Evolutionary conservation across 2,113 vertebrate species (phyloP).

Genomic region (Hystrix cristata): DNA sequence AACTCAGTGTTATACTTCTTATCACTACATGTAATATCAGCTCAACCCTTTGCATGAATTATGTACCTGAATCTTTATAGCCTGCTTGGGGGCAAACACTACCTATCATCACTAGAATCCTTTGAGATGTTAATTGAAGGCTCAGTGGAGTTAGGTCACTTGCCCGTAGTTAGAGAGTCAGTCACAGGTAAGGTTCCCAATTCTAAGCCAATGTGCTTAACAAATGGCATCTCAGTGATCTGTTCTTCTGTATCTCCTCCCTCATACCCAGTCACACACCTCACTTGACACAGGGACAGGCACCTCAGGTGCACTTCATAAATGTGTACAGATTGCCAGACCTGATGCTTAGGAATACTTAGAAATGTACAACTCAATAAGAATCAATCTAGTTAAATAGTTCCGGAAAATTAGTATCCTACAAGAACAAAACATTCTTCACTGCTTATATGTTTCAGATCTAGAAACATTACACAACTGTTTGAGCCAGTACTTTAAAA

Average conservation of each 20-base stretch:
- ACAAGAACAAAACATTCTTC: slow-evolving; percentile 17
- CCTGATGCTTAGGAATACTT: background rate
- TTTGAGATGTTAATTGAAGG: background rate
- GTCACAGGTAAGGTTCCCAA: slow-evolving; percentile 66
- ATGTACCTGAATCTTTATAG: background rate
- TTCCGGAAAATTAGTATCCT: slow-evolving; percentile 30
- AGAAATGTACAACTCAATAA: background rate
- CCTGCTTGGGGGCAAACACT: background rate
- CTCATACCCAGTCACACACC: background rate
- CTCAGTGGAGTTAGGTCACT: slow-evolving; percentile 14
- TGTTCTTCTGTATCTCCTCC: background rate
- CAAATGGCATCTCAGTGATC: background rate
- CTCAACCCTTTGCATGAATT: background rate
- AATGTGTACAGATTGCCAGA: background rate
- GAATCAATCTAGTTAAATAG: background rate
- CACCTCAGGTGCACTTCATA: background rate
- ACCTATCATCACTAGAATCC: background rate
- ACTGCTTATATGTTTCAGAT: slow-evolving; percentile 34
- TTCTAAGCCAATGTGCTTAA: slow-evolving; percentile 32
- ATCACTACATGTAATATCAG: background rate
- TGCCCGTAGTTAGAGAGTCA: background rate
- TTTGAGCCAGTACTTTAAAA: background rate
- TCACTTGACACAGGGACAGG: slow-evolving; percentile 52
- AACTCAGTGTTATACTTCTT: background rate
- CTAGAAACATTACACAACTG: slow-evolving; percentile 19